phyloP scores from a whole-genome alignment of 2,888 invertebrate species.

The Busseola fusca region DNA sequence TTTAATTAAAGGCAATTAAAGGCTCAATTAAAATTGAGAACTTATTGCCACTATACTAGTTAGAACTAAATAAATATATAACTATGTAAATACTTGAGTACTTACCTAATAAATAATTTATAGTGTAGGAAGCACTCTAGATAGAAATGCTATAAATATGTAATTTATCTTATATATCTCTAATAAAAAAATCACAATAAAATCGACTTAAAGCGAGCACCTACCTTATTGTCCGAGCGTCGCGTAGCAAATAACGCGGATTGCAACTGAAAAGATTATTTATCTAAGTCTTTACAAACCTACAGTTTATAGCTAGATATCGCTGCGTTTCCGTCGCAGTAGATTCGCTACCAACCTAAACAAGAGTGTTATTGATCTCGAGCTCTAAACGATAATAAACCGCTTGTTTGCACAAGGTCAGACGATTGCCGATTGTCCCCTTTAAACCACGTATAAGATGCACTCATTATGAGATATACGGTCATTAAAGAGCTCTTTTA shows the following conservation, averaged over 20 bases:
- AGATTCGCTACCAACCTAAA: slow-evolving; percentile 31
- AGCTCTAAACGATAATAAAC: slow-evolving; percentile 43
- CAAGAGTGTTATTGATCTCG: slow-evolving; percentile 41
- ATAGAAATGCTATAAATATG: background rate
- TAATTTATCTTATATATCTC: background rate
- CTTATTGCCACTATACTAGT: background rate
- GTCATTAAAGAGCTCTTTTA: slow-evolving; percentile 34
- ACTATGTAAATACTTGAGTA: background rate
- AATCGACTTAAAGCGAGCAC: slow-evolving; percentile 6
- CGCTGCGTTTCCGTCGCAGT: slow-evolving; percentile 38
- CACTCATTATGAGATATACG: slow-evolving; percentile 33
- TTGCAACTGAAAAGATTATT: slow-evolving; percentile 24
- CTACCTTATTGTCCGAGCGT: slow-evolving; percentile 37
- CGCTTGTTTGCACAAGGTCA: slow-evolving; percentile 47
- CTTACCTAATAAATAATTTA: no score
- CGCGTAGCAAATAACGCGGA: slow-evolving; percentile 30
- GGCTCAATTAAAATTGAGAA: no score
- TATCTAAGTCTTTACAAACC: slow-evolving; percentile 36
- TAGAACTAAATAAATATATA: background rate
- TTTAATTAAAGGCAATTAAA: no score
- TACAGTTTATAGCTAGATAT: slow-evolving; percentile 12
- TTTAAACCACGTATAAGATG: slow-evolving; percentile 6
- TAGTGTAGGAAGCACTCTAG: background rate
- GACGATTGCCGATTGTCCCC: slow-evolving; percentile 34
- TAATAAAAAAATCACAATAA: background rate